phyloP scores from a whole-genome alignment of 2,888 invertebrate genomes.

The Tyria jacobaeae region DNA sequence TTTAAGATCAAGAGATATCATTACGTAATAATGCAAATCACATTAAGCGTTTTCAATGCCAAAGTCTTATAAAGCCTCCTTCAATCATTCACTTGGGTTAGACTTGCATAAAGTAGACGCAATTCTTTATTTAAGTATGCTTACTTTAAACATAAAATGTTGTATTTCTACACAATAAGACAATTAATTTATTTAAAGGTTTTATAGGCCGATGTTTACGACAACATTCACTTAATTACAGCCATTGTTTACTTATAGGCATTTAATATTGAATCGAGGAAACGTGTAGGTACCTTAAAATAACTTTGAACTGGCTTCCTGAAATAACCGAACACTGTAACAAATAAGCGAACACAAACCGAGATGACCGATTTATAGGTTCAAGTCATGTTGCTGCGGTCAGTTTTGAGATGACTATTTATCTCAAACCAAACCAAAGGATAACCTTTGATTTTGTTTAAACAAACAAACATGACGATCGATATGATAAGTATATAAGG shows the following conservation, averaged over 20 bases:
- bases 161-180: constrained; percentile 3
- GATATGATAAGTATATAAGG: not conserved
- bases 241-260: constrained; percentile 14
- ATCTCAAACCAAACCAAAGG: too few relatives aligned
- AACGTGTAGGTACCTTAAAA: constrained; percentile 26
- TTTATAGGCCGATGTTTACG: not conserved
- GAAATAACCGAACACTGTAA: constrained; percentile 17
- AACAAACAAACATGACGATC: not conserved
- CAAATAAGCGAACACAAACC: constrained; percentile 16
- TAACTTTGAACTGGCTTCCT: constrained; percentile 23
- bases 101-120: constrained; percentile 8
- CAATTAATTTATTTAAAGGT: constrained; percentile 2
- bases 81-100: not conserved
- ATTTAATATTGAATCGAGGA: constrained; percentile 33
- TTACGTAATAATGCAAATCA: constrained; percentile 27
- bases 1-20: constrained; percentile 49
- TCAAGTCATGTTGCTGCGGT: not conserved
- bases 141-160: too few relatives aligned
- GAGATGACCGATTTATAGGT: not conserved
- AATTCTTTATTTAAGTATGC: too few relatives aligned
- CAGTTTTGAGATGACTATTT: not conserved
- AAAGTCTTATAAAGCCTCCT: not conserved
- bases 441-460: too few relatives aligned
- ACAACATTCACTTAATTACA: not conserved
- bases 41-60: not conserved